phyloP scores from a whole-genome alignment of 2,113 vertebrate genomes.

The Enhydra lutris region DNA sequence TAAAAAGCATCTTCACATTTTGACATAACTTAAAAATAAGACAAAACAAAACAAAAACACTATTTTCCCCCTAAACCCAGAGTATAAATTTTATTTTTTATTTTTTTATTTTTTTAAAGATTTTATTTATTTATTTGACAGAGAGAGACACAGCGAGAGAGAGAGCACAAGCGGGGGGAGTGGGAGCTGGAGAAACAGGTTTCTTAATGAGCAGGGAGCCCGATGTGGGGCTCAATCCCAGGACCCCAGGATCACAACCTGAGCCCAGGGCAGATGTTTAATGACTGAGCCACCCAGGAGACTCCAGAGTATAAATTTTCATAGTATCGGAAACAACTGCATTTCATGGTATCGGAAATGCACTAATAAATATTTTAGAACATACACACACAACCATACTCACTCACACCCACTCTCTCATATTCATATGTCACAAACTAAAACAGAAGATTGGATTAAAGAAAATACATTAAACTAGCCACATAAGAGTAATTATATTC shows the following conservation, averaged over 20 bases:
- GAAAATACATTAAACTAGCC: background rate
- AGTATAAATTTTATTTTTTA: slow-evolving; percentile 53
- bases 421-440: background rate
- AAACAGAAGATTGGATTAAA: background rate
- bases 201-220: no score
- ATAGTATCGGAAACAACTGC: slow-evolving; percentile 63
- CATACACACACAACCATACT: background rate
- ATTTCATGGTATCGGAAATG: slow-evolving; percentile 64
- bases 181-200: no score
- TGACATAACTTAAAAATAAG: slow-evolving; percentile 49
- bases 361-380: slow-evolving; percentile 55
- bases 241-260: no score
- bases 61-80: slow-evolving; percentile 43
- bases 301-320: slow-evolving; percentile 56
- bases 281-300: no score
- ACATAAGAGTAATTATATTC: background rate
- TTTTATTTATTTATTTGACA: no score
- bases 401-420: background rate
- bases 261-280: no score
- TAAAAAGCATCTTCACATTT: slow-evolving; percentile 36
- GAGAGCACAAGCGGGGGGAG: no score
- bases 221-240: no score
- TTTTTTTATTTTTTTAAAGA: no score
- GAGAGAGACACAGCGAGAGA: no score
- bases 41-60: background rate